phyloP scores from a whole-genome alignment of 2,888 invertebrate genomes.

The Aphelenchoides bicaudatus region DNA sequence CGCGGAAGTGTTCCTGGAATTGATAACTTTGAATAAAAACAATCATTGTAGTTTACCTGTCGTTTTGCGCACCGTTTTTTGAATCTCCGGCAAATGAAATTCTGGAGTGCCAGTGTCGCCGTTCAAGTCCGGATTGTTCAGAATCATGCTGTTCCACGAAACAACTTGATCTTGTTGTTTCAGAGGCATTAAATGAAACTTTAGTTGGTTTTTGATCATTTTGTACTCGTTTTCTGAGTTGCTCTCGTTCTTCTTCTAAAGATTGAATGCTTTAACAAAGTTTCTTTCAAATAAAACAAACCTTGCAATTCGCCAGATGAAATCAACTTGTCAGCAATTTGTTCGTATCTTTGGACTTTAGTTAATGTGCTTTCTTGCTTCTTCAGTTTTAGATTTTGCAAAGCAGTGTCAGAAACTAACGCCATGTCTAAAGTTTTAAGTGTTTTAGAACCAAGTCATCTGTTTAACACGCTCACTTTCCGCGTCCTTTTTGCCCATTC shows the following conservation, averaged over 20 bases:
- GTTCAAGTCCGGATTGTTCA: conserved; percentile 30
- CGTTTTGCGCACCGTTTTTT: not conserved
- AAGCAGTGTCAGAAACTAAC: conserved; percentile 49
- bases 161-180: conserved; percentile 42
- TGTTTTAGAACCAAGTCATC: not conserved
- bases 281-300: conserved; percentile 19
- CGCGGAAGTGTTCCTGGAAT: no score
- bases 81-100: conserved; percentile 8
- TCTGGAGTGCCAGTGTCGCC: not conserved
- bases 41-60: no score
- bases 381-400: conserved; percentile 49
- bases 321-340: conserved; percentile 54
- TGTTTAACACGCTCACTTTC: conserved; percentile 69
- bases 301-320: conserved; percentile 46
- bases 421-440: conserved; percentile 48
- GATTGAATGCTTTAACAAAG: not conserved
- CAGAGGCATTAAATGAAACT: conserved; percentile 54
- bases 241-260: conserved; percentile 44
- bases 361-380: conserved; percentile 53
- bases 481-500: conserved; percentile 88
- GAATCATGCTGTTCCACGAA: conserved; percentile 55
- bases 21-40: no score
- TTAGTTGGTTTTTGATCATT: conserved; percentile 55
- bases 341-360: conserved; percentile 53
- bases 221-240: conserved; percentile 54